Conservation (phyloP, 2,888 invertebrate species). For the Drosophila austrosaltans region DNA sequence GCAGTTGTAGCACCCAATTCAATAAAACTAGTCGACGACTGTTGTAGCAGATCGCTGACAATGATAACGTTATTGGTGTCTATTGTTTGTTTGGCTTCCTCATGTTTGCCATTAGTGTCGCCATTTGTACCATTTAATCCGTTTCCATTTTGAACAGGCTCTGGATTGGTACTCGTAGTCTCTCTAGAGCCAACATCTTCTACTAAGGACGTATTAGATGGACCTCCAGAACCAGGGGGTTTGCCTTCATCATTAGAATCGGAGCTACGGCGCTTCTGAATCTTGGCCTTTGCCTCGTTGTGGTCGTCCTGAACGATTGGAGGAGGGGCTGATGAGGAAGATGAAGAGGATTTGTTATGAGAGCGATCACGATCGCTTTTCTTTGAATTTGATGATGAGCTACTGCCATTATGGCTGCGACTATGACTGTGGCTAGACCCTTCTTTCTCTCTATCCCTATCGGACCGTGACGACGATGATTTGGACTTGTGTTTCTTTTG, state of each 20-base stretch:
- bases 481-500: conserved; percentile 61
- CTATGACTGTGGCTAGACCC: conserved; percentile 54
- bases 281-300: conserved; percentile 55
- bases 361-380: conserved; percentile 53
- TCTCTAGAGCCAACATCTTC: conserved; percentile 20
- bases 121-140: conserved; percentile 41
- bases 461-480: conserved; percentile 67
- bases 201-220: conserved; percentile 17
- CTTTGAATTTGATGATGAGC: conserved; percentile 57
- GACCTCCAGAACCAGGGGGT: conserved; percentile 67
- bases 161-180: conserved; percentile 23
- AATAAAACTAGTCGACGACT: conserved; percentile 76
- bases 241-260: conserved; percentile 90
- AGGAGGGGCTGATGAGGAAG: conserved; percentile 9
- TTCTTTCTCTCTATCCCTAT: conserved; percentile 56
- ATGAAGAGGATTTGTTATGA: conserved; percentile 51
- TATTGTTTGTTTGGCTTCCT: conserved; percentile 14
- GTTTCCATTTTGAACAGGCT: conserved; percentile 45
- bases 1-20: conserved; percentile 56
- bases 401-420: conserved; percentile 47
- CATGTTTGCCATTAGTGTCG: conserved; percentile 29
- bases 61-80: conserved; percentile 66
- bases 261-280: conserved; percentile 88
- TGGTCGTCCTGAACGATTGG: conserved; percentile 86
- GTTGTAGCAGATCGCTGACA: conserved; percentile 77